Evolutionary conservation across 2,888 invertebrate species (phyloP), one percentile per base, ranked within the genome.

Genomic region (Eupeodes latifasciatus): DNA sequence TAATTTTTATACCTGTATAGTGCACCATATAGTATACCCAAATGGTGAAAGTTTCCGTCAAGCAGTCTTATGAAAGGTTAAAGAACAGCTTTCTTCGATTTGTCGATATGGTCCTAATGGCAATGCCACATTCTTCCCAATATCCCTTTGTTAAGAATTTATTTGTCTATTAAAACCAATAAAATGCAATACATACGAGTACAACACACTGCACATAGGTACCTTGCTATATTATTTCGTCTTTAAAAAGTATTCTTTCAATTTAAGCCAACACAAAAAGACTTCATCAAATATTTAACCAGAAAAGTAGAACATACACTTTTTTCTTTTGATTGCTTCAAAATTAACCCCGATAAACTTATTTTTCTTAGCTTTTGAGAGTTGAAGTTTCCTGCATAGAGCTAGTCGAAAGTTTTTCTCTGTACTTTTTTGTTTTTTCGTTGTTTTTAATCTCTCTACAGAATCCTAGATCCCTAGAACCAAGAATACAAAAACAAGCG

Each of bases 401-500:
- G 53, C 16, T 53, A 40, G 69, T 19, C 40, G 44, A 55, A 71
- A 75, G 40, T 75, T 62, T 27, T 51, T 51, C 11, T 62, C 14
- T 40, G 16, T 75, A 27, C 27, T 27, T 27, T 51, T 47, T 44
- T 36, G 36, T 51, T 53, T 34, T 74, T 57, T 27, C 3, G 27
- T 27, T 27, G 27, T 27, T 61, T 66, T 19, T 44, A 34, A 71
- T 64, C 16, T 75, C 57, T 40, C 27, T 47, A 57, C 71, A 59
- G 84, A 79, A 66, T 49, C 66, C 59, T 67, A 59, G 34, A 67
- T 19, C 80, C 62, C 57, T n/a, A 72, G 51, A 59, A 55, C 66
- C 66, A 62, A 53, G 78, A 78, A 49, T 64, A 61, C 67, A 78
- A 84, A 80, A 85, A 61, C 62, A 77, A 66, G n/a, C 55, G 53